Conservation (phyloP, 2,888 invertebrate genomes). For the Ptycholaimellus sp. region DNA sequence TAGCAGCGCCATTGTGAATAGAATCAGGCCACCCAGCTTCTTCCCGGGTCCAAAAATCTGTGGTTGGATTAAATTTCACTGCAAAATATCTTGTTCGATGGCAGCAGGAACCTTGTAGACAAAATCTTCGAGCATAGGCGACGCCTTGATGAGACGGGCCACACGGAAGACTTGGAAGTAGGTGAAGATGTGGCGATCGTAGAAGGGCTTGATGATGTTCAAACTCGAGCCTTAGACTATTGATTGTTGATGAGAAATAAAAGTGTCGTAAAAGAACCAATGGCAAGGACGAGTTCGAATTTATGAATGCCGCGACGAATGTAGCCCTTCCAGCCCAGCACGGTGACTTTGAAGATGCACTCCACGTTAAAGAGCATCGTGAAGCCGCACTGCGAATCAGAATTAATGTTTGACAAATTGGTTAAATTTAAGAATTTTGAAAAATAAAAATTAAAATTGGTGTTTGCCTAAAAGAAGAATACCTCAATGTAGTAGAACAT, state of each 20-base stretch:
- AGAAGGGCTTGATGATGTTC: conserved; percentile 59
- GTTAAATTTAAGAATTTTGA: background rate
- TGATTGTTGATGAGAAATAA: background rate
- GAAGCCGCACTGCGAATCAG: conserved; percentile 50
- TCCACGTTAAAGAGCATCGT: conserved; percentile 80
- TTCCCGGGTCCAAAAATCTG: conserved; percentile 52
- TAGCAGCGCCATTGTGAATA: conserved; percentile 94
- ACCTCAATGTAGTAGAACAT: conserved; percentile 25
- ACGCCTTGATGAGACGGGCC: conserved; percentile 83
- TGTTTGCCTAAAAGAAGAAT: background rate
- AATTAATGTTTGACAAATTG: conserved; percentile 1
- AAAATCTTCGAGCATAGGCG: conserved; percentile 92
- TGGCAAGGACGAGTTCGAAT: conserved; percentile 71
- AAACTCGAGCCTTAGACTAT: conserved; percentile 33
- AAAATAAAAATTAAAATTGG: background rate
- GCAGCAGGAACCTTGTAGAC: conserved; percentile 35
- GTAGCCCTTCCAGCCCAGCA: conserved; percentile 77
- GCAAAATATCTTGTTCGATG: conserved; percentile 4
- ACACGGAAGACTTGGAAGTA: conserved; percentile 84
- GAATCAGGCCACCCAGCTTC: conserved; percentile 93
- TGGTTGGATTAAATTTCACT: conserved; percentile 32
- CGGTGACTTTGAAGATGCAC: conserved; percentile 86
- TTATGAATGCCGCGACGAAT: conserved; percentile 69
- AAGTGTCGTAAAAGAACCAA: conserved; percentile 45
- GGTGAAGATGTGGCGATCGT: conserved; percentile 74